These are phyloP conservation scores for Apodemus agrarius DNA, from an alignment of 2,797 vertebrate genomes.

Conservation along the genomic window DNA sequence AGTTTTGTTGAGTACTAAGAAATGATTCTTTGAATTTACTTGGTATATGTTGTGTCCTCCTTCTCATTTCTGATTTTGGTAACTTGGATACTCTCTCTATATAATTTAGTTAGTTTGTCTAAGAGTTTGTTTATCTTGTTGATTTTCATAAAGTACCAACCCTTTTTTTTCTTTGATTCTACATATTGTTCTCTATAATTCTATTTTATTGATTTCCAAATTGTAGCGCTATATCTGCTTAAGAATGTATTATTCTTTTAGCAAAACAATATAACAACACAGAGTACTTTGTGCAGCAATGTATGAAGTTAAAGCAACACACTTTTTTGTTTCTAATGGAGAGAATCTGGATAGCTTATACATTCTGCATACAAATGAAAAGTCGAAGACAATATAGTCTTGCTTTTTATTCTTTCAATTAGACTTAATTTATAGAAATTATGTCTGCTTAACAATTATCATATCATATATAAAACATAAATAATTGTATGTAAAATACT, in stretches of 20 bases:
- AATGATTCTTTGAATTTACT: no score
- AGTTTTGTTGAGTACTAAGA: no score
- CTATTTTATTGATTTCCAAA: neutral
- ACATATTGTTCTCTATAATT: no score
- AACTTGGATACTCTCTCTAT: no score
- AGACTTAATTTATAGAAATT: conserved; percentile 25
- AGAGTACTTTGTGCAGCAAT: neutral
- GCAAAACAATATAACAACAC: neutral
- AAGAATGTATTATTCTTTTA: neutral
- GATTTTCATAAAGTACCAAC: no score
- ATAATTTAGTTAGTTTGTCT: no score
- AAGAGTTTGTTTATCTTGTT: no score
- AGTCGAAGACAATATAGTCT: neutral
- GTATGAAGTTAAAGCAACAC: neutral
- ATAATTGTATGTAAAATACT: conserved; percentile 25
- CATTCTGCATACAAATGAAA: neutral
- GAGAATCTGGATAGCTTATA: neutral
- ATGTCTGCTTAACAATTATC: conserved; percentile 28
- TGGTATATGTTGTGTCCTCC: no score
- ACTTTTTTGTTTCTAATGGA: neutral
- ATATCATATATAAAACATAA: neutral
- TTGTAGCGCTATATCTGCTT: no score
- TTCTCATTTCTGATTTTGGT: no score
- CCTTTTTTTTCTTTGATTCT: no score
- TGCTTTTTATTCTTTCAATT: neutral